Percentiles rank a stretch among this genome's conserved stretches.
phyloP scores from a whole-genome alignment of 2,888 invertebrate genomes.

The Nineta flava region DNA sequence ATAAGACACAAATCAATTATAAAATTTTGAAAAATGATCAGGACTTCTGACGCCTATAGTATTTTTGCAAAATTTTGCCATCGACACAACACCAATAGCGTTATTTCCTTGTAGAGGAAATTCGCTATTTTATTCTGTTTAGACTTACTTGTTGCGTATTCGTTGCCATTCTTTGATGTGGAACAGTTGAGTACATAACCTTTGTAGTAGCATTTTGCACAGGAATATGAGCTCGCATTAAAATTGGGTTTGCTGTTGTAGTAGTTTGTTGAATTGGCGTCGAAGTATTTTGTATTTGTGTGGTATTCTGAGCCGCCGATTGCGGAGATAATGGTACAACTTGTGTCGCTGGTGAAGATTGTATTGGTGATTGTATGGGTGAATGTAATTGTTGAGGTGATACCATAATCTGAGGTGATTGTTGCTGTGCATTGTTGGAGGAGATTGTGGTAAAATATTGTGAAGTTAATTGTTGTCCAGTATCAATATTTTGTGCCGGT shows the following conservation, averaged over 20 bases:
- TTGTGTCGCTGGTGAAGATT: constrained; percentile 4
- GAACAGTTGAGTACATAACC: constrained; percentile 2
- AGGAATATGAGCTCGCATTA: constrained; percentile 20
- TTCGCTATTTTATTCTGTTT: too few species aligned
- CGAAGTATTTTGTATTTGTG: neutral
- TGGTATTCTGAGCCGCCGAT: neutral
- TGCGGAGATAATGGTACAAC: constrained; percentile 5
- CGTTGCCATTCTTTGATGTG: neutral
- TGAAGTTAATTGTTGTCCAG: neutral
- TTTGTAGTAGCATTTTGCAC: constrained; percentile 1
- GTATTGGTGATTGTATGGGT: constrained; percentile 3
- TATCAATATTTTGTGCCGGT: constrained; percentile 12
- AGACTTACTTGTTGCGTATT: constrained; percentile 1
- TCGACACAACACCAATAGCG: too few species aligned
- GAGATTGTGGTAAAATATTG: constrained; percentile 10
- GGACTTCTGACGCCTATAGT: too few species aligned
- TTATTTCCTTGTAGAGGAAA: too few species aligned
- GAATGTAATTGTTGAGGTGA: constrained; percentile 15
- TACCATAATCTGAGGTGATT: constrained; percentile 6
- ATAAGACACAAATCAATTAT: too few species aligned
- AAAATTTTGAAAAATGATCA: too few species aligned
- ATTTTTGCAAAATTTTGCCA: too few species aligned
- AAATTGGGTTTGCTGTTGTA: constrained; percentile 15
- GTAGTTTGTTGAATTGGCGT: neutral
- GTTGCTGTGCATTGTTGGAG: constrained; percentile 12